Conservation (phyloP, 1,140 invertebrate species). For the Drosophila carrolli region DNA sequence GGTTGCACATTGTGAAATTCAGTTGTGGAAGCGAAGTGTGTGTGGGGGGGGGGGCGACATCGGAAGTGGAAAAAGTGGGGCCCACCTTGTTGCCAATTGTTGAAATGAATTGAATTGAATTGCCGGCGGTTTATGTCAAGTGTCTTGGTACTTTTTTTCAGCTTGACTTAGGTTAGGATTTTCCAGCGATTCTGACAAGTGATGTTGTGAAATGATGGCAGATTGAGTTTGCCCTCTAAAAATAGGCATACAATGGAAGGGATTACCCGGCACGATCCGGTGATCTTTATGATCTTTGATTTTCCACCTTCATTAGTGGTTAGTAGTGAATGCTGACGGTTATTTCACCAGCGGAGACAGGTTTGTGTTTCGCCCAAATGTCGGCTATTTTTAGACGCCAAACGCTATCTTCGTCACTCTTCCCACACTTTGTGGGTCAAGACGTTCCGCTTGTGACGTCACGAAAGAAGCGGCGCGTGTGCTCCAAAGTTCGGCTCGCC, state of each 20-base stretch:
- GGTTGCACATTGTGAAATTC: constrained; percentile 32
- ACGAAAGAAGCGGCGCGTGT: constrained; percentile 43
- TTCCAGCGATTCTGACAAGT: constrained; percentile 3
- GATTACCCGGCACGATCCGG: constrained; percentile 1
- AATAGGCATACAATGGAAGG: constrained; percentile 3
- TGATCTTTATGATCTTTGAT: not conserved
- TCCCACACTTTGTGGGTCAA: constrained; percentile 50
- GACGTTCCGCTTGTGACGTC: constrained; percentile 58
- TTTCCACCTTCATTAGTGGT: not conserved
- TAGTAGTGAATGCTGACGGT: no score
- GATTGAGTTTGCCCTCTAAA: not conserved
- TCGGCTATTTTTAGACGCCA: not conserved
- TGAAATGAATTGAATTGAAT: constrained; percentile 10
- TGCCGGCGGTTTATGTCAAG: constrained; percentile 17
- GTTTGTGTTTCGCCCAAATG: constrained; percentile 5
- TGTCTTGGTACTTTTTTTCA: constrained; percentile 26
- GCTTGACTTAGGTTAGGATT: constrained; percentile 64
- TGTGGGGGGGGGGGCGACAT: not conserved
- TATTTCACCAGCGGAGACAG: not conserved
- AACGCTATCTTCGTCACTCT: not conserved
- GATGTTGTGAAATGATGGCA: constrained; percentile 3
- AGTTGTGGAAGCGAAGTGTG: not conserved
- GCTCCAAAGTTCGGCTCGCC: not conserved
- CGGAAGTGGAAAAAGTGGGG: not conserved
- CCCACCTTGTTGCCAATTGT: not conserved